phyloP scores from a whole-genome alignment of 2,113 vertebrate species.

The Callaeas wilsoni region DNA sequence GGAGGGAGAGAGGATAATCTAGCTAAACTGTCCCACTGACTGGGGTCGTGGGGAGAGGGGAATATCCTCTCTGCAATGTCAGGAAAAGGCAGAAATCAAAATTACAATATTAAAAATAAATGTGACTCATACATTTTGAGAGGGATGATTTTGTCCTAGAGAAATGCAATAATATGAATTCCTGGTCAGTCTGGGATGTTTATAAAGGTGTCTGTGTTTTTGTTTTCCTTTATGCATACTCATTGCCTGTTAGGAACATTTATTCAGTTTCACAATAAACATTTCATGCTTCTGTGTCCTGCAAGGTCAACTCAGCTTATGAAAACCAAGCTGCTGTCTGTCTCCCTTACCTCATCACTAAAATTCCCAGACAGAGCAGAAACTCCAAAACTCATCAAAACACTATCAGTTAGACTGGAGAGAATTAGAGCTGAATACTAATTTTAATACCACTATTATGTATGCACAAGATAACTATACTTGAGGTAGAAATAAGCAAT shows the following conservation, averaged over 20 bases:
- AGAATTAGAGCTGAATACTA: constrained; percentile 42
- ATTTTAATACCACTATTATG: constrained; percentile 25
- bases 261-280: constrained; percentile 15
- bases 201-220: not conserved
- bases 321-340: constrained; percentile 31
- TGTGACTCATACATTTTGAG: not conserved
- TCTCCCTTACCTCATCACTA: constrained; percentile 40
- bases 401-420: constrained; percentile 15
- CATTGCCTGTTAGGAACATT: not conserved
- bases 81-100: not conserved
- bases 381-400: constrained; percentile 56
- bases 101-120: not conserved
- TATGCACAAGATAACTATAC: constrained; percentile 4
- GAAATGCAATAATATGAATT: not conserved
- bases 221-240: not conserved
- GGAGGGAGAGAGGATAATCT: not conserved
- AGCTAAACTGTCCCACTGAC: not conserved
- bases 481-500: constrained; percentile 37
- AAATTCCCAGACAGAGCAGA: constrained; percentile 51
- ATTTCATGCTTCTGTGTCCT: constrained; percentile 1
- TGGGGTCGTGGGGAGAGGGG: accelerated
- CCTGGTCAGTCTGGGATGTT: not conserved
- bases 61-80: not conserved
- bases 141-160: not conserved
- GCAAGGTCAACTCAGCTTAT: constrained; percentile 43